phyloP scores from a whole-genome alignment of 2,113 vertebrate genomes.

The Nerophis ophidion region DNA sequence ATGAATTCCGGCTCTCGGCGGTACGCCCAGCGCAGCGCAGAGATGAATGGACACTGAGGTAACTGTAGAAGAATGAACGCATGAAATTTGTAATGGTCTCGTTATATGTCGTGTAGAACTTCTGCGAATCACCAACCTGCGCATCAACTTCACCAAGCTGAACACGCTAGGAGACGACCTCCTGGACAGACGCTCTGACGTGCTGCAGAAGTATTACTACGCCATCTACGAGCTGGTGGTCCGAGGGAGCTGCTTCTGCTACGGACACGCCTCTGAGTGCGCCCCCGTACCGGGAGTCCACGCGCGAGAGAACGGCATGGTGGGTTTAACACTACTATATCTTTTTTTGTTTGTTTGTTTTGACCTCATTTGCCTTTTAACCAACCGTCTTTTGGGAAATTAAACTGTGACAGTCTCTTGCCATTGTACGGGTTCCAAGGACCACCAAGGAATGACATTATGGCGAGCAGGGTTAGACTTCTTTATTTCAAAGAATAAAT shows the following conservation, averaged over 20 bases:
- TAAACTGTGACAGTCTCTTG: too few species aligned
- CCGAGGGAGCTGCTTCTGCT: slow-evolving; percentile 76
- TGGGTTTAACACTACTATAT: slow-evolving; percentile 36
- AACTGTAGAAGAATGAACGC: too few species aligned
- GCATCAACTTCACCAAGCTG: slow-evolving; percentile 76
- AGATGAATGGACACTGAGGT: too few species aligned
- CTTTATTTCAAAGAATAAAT: too few species aligned
- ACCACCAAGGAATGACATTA: too few species aligned
- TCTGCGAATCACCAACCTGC: slow-evolving; percentile 73
- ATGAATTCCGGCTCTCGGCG: too few species aligned
- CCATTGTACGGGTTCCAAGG: too few species aligned
- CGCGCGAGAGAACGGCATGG: slow-evolving; percentile 68
- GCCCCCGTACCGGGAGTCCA: slow-evolving; percentile 59
- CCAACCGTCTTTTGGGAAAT: not conserved
- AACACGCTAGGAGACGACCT: slow-evolving; percentile 75
- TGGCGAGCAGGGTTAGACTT: too few species aligned
- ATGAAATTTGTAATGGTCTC: too few species aligned
- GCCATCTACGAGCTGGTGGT: slow-evolving; percentile 75
- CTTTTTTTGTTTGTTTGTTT: not conserved
- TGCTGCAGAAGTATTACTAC: slow-evolving; percentile 78
- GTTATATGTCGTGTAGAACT: slow-evolving; percentile 58
- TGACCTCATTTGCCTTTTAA: not conserved
- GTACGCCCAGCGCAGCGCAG: too few species aligned
- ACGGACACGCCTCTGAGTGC: slow-evolving; percentile 76
- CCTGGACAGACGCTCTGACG: slow-evolving; percentile 66